A percentile compares a stretch with the other conserved stretches of the same genome.
phyloP scores from a whole-genome alignment of 2,797 vertebrate species.

The Nasua narica region DNA sequence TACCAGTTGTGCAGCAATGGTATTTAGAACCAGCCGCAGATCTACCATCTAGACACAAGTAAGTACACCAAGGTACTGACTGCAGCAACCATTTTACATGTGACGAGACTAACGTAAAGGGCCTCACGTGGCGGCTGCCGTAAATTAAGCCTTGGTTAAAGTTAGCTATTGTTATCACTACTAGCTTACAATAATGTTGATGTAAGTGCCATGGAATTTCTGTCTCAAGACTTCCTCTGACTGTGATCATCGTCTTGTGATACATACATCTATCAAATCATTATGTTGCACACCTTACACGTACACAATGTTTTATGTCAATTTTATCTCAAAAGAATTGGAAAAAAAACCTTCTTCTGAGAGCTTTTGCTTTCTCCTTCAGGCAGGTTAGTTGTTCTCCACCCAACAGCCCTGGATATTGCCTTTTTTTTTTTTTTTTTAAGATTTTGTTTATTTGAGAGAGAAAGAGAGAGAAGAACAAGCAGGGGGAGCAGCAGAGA shows the following conservation, averaged over 20 bases:
- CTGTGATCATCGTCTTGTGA: neutral
- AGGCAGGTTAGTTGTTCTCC: neutral
- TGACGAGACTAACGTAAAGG: neutral
- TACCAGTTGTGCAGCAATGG: neutral
- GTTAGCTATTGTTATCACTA: neutral
- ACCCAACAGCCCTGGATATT: neutral
- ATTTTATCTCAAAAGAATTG: neutral
- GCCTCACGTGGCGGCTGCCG: neutral
- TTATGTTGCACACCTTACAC: neutral
- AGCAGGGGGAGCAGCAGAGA: neutral
- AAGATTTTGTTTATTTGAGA: neutral
- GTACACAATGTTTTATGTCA: neutral
- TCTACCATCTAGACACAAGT: neutral
- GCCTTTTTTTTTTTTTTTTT: too few relatives aligned
- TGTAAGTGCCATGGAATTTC: neutral
- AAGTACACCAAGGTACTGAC: neutral
- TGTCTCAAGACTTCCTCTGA: slow-evolving; percentile 14
- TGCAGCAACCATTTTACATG: neutral
- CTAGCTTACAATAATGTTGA: neutral
- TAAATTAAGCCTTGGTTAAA: neutral
- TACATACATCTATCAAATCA: neutral
- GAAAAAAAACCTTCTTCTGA: neutral
- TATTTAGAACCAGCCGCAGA: neutral
- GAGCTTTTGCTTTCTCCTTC: neutral
- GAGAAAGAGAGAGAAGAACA: neutral